Evolutionary conservation across 2,797 vertebrate species (phyloP), one percentile per base, ranked within the genome.

Genomic region (Mormyrus hasselquistii): DNA sequence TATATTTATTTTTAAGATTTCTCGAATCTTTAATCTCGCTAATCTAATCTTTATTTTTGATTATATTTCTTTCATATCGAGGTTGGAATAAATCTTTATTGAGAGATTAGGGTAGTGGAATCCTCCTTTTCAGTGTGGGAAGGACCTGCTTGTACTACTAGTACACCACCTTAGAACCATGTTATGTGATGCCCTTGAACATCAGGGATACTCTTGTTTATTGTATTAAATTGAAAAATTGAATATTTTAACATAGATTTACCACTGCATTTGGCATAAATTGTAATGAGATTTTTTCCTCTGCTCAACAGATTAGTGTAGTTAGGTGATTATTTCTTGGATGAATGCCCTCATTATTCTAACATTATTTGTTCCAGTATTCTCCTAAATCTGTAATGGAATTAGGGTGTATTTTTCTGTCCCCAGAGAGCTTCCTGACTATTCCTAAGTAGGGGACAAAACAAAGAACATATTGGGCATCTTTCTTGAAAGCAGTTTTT

Each of bases 401-500:
- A 94, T 90, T 92, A 79, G 41, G 89, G 89, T 92, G 47, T 25
- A 89, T 91, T 91, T 88, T 90, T 91, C 88, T 90, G 87, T 89
- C 90, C 90, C 19, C 16, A 50, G 57, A 92, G 91, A 89, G 88
- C 65, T 59, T 90, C 91, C 88, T 91, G 89, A 92, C 89, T 92
- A 91, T 92, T 94, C 91, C 91, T 91, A 92, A 94, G 92, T 89
- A 92, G 65, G 89, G 93, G 90, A 93, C 89, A 91, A 94, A 93
- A 92, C 91, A 90, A 91, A 91, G 90, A 90, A 69, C 91, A 90
- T 90, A 91, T 92, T 92, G 90, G 93, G 93, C 92, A 90, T 91
- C 92, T 84, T 94, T 93, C 94, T 94, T 94, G 93, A 89, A 94
- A 94, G 91, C 93, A 94, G 94, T 91, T 91, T 92, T 93, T 73